phyloP scores from a whole-genome alignment of 2,113 vertebrate species.

The Micronycteris hirsuta region DNA sequence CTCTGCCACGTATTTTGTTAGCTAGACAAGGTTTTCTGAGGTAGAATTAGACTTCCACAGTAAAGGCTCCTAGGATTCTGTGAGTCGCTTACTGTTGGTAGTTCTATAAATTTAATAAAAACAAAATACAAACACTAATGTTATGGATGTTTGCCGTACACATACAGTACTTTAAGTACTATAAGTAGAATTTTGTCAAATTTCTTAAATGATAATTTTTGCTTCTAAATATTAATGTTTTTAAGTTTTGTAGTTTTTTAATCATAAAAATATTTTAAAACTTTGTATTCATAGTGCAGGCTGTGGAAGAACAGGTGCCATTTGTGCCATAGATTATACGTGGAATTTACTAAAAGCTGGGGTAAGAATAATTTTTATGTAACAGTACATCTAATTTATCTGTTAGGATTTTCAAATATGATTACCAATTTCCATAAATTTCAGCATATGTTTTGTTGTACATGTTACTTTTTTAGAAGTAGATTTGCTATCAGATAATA shows the following conservation, averaged over 20 bases:
- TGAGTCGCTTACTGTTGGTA: neutral
- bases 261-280: slow-evolving; percentile 42
- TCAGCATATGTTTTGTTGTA: neutral
- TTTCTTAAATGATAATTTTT: neutral
- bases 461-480: neutral
- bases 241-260: slow-evolving; percentile 24
- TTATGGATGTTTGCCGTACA: neutral
- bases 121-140: neutral
- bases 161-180: neutral
- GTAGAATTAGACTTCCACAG: neutral
- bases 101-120: slow-evolving; percentile 24
- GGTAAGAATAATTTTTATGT: slow-evolving; percentile 82
- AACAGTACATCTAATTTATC: neutral
- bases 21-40: neutral
- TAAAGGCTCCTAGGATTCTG: neutral
- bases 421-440: neutral
- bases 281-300: slow-evolving; percentile 89
- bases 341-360: slow-evolving; percentile 99
- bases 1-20: neutral
- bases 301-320: slow-evolving; percentile 98
- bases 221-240: neutral
- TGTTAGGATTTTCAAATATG: slow-evolving; percentile 22
- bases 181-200: neutral
- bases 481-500: slow-evolving; percentile 16
- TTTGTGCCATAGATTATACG: slow-evolving; percentile 99